phyloP scores from a whole-genome alignment of 2,113 vertebrate genomes.

The Cranoglanis bouderius region DNA sequence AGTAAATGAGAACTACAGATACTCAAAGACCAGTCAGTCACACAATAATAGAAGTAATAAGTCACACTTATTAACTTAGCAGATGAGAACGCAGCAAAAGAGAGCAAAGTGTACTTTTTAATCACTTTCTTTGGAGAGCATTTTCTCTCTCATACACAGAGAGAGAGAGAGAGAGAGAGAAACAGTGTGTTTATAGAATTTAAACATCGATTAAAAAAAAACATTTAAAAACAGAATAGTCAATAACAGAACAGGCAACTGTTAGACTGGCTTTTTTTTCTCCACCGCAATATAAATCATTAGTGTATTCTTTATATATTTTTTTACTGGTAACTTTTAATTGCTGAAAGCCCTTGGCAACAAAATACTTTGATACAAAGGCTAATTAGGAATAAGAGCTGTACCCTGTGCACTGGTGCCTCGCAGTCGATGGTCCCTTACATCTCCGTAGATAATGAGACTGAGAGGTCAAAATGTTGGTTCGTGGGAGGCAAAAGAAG shows the following conservation, averaged over 20 bases:
- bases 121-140: not conserved
- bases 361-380: constrained; percentile 67
- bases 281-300: constrained; percentile 61
- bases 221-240: not conserved
- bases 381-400: constrained; percentile 64
- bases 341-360: constrained; percentile 67
- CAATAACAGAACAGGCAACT: not conserved
- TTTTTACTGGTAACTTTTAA: constrained; percentile 63
- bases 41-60: not conserved
- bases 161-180: too few species aligned
- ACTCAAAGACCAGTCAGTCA: not conserved
- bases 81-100: not conserved
- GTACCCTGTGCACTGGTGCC: constrained; percentile 20
- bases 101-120: not conserved
- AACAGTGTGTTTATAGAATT: too few species aligned
- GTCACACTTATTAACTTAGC: not conserved
- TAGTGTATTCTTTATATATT: constrained; percentile 67
- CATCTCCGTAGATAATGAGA: constrained; percentile 71
- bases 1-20: not conserved
- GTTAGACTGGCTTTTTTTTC: constrained; percentile 23
- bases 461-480: constrained; percentile 66
- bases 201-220: too few species aligned
- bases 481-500: constrained; percentile 50
- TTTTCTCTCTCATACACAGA: not conserved
- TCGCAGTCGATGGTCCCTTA: constrained; percentile 37